Evolutionary conservation across 37 sponge, comb jelly and placozoan species (phyloP).

Genomic region (Lycopodina hypogea): DNA sequence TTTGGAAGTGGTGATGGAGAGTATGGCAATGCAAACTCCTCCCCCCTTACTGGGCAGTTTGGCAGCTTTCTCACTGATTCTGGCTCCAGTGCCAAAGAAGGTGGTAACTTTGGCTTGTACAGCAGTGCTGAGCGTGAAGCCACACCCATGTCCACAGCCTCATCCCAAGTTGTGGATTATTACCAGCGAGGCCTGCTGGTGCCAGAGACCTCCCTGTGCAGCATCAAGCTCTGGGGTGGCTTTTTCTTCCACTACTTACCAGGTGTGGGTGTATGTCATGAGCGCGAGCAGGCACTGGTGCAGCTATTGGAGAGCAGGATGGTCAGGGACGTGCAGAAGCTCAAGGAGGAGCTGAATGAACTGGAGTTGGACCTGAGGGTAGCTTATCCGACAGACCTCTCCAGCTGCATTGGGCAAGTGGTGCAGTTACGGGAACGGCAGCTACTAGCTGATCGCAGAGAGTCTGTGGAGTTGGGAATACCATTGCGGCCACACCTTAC

Average conservation of each 20-base stretch:
- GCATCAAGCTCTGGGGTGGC: constrained; percentile 52
- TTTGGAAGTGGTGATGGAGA: constrained; percentile 65
- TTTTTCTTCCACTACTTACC: constrained; percentile 67
- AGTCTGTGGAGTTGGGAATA: constrained; percentile 7
- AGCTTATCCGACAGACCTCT: constrained; percentile 35
- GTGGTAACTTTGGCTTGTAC: constrained; percentile 34
- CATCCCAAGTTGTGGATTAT: not conserved
- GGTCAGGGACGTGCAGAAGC: constrained; percentile 59
- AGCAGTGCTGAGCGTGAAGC: not conserved
- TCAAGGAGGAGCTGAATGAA: constrained; percentile 69
- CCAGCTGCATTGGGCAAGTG: constrained; percentile 29
- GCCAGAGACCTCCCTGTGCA: constrained; percentile 54
- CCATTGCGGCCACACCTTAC: constrained; percentile 16
- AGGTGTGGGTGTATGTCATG: not conserved
- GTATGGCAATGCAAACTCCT: constrained; percentile 2
- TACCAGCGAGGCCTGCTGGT: constrained; percentile 21
- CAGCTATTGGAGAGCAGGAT: constrained; percentile 45
- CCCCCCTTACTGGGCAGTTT: constrained; percentile 11
- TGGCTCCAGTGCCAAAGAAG: constrained; percentile 8
- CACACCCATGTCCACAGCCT: not conserved
- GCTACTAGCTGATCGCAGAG: not conserved
- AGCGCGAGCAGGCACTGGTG: constrained; percentile 5
- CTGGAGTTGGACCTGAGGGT: constrained; percentile 47
- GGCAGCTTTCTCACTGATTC: constrained; percentile 20
- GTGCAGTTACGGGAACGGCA: constrained; percentile 37